Evolutionary conservation across 2,888 invertebrate species (phyloP).

Genomic region (Acronicta aceris): DNA sequence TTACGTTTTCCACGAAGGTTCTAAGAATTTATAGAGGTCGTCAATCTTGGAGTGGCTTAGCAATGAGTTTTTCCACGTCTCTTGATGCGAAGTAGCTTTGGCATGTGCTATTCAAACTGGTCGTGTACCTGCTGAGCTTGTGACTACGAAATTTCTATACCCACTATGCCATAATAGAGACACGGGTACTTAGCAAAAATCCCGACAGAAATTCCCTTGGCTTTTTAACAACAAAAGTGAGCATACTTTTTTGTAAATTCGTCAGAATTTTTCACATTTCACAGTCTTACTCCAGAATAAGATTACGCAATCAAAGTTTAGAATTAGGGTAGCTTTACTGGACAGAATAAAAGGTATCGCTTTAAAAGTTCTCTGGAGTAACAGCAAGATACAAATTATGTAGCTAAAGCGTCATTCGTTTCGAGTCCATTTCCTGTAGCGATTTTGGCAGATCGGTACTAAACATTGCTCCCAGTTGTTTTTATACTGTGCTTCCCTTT

Average conservation of each 20-base stretch:
- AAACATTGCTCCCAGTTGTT: slow-evolving; percentile 55
- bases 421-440: slow-evolving; percentile 60
- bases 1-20: slow-evolving; percentile 51
- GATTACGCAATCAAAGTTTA: slow-evolving; percentile 66
- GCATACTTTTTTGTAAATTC: slow-evolving; percentile 43
- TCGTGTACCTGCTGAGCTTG: slow-evolving; percentile 10
- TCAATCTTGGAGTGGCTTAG: slow-evolving; percentile 43
- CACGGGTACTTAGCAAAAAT: slow-evolving; percentile 33
- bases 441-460: slow-evolving; percentile 63
- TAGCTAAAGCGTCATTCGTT: slow-evolving; percentile 50
- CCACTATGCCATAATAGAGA: slow-evolving; percentile 27
- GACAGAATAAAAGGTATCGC: slow-evolving; percentile 57
- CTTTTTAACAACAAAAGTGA: slow-evolving; percentile 33
- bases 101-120: slow-evolving; percentile 29
- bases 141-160: slow-evolving; percentile 20
- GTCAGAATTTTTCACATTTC: slow-evolving; percentile 51
- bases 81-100: slow-evolving; percentile 19
- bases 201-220: slow-evolving; percentile 21
- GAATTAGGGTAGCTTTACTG: slow-evolving; percentile 65
- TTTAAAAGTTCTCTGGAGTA: slow-evolving; percentile 55
- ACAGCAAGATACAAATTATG: slow-evolving; percentile 58
- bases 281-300: slow-evolving; percentile 58
- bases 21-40: slow-evolving; percentile 43
- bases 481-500: slow-evolving; percentile 56
- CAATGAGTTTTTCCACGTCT: slow-evolving; percentile 30